These are phyloP conservation scores for Chironomus tepperi DNA, from an alignment of 1,140 invertebrate species.

Conservation along the genomic window DNA sequence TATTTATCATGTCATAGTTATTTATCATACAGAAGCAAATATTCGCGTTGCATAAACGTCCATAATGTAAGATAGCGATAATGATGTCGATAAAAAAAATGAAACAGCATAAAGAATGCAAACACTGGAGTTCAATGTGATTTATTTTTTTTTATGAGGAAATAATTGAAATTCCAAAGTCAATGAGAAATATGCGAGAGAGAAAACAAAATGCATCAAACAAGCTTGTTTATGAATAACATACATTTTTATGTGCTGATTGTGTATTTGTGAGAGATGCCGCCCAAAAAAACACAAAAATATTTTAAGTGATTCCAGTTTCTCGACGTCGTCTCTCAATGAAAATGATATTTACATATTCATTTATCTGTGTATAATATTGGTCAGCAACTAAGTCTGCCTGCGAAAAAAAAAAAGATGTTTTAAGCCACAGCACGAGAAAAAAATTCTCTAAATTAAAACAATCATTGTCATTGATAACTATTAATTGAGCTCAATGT, in stretches of 20 bases:
- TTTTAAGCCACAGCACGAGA: too few species aligned
- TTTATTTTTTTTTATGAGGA: background rate
- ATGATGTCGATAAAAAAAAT: background rate
- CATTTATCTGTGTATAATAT: too few species aligned
- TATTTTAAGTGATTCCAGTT: background rate
- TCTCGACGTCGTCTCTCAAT: too few species aligned
- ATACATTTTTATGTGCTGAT: slow-evolving; percentile 10
- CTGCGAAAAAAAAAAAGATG: too few species aligned
- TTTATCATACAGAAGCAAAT: background rate
- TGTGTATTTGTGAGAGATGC: slow-evolving; percentile 6
- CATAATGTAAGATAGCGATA: background rate
- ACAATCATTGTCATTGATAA: background rate
- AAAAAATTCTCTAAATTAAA: too few species aligned
- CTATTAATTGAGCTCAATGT: slow-evolving; percentile 21
- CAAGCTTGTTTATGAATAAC: background rate
- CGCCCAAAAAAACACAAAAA: slow-evolving; percentile 11
- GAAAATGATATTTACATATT: too few species aligned
- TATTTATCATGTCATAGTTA: background rate
- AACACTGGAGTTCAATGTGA: background rate
- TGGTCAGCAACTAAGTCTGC: too few species aligned
- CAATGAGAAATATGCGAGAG: background rate
- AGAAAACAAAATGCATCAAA: background rate
- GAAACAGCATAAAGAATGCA: background rate
- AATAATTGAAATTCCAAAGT: slow-evolving; percentile 20
- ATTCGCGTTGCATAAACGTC: background rate